Evolutionary conservation across 2,888 invertebrate genomes (phyloP), one percentile per base, ranked within the genome.

Genomic region (Agrotis segetum): DNA sequence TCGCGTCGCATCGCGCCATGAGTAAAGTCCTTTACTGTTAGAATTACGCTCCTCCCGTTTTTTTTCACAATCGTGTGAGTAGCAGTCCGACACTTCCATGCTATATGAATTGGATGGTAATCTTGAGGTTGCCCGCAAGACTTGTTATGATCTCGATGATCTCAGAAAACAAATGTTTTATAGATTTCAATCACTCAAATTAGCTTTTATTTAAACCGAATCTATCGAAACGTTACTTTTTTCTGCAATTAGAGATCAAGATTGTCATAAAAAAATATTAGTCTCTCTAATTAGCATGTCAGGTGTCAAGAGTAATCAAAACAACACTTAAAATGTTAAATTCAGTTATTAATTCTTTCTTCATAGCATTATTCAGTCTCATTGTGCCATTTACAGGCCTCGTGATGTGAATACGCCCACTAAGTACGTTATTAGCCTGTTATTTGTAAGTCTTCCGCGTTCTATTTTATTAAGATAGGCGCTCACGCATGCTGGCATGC

Each of bases 401-500:
- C 74, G 63, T 83, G 71, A 69, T 59, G 3, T 13, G 61, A 83
- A 73, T 81, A 50, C 16, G 40, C 16, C 21, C 55, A 52, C 50
- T 29, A 47, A 53, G 34, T 71, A 19, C 52, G 46, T 67, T 71
- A 66, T 56, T 44, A 46, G n/a, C 64, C 19, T 44, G 55, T 61
- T 68, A 58, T 67, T 44, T 52, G n/a, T 40, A 55, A 65, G 6
- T 34, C 47, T 79, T 69, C 67, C 81, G 53, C 67, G 64, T 77
- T 64, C 46, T 65, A 50, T 67, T 72, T 81, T 62, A 53, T 50
- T 21, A 67, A 29, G 11, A 65, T 62, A 50, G 50, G 53, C 34
- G 58, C 52, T 76, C 61, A 69, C 63, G 77, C 74, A 70, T 80
- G 71, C 67, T 52, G 46, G 59, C 49, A 77, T 73, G 62, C 49